These are phyloP conservation scores for Grammomys surdaster DNA, from an alignment of 2,113 vertebrate species.

Conservation along the genomic window DNA sequence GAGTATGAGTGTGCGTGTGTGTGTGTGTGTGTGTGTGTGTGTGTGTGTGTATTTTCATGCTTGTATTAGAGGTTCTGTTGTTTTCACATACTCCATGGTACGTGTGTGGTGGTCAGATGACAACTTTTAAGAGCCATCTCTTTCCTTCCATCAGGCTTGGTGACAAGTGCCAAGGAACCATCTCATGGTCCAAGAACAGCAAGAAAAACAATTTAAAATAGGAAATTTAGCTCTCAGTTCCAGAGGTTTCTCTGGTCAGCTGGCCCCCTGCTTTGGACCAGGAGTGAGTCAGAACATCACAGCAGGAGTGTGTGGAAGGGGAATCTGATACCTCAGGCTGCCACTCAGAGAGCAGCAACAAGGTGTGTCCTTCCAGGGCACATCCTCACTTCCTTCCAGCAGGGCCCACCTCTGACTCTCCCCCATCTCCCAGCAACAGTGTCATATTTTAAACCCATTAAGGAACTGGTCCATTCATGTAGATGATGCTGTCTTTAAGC, in stretches of 20 bases:
- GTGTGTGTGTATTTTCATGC: background rate
- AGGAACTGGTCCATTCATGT: background rate
- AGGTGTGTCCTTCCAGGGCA: background rate
- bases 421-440: background rate
- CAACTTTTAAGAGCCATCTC: background rate
- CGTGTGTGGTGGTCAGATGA: no score
- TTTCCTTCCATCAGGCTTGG: background rate
- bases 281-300: background rate
- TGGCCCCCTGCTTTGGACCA: background rate
- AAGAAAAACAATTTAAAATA: background rate
- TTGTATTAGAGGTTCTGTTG: no score
- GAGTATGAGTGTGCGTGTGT: background rate
- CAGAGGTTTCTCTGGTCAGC: background rate
- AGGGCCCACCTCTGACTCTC: no score
- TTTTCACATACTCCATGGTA: background rate
- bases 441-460: background rate
- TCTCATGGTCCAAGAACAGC: background rate
- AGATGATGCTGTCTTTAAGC: background rate
- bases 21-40: background rate
- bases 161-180: background rate
- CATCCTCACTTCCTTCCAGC: background rate
- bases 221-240: background rate
- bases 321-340: background rate
- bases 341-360: background rate
- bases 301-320: background rate